Evolutionary conservation across 2,113 vertebrate genomes (phyloP).

Genomic region (Microtus ochrogaster): DNA sequence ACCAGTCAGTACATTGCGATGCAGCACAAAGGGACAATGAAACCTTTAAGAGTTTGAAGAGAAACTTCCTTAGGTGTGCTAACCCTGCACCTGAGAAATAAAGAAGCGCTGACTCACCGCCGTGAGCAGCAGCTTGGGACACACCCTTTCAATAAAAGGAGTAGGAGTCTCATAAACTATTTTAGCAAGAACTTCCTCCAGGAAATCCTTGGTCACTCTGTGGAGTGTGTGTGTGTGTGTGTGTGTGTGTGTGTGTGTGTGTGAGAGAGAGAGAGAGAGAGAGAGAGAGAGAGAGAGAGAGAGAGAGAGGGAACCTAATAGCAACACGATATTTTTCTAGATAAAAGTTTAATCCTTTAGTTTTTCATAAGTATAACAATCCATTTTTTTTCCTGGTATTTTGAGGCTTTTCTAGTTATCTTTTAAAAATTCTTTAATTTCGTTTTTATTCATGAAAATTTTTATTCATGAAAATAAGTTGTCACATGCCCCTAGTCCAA

Average conservation of each 20-base stretch:
- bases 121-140: not conserved
- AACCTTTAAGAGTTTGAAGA: not conserved
- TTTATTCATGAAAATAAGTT: not conserved
- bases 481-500: slow-evolving; percentile 3
- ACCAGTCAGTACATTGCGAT: not conserved
- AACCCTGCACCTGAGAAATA: slow-evolving; percentile 14
- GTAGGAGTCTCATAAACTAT: slow-evolving; percentile 47
- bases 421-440: slow-evolving; percentile 33
- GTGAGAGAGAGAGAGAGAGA: too few species aligned
- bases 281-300: too few species aligned
- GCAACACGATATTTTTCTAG: not conserved
- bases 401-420: not conserved
- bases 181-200: slow-evolving; percentile 50
- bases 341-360: not conserved
- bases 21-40: not conserved
- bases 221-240: not conserved
- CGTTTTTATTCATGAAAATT: not conserved
- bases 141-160: slow-evolving; percentile 58
- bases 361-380: slow-evolving; percentile 24
- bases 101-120: slow-evolving; percentile 34
- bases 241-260: too few species aligned
- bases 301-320: not conserved
- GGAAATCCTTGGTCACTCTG: not conserved
- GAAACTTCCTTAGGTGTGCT: slow-evolving; percentile 18
- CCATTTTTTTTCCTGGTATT: slow-evolving; percentile 18